Conservation (phyloP, 2,888 invertebrate genomes). For the Lepidonotus clava region DNA sequence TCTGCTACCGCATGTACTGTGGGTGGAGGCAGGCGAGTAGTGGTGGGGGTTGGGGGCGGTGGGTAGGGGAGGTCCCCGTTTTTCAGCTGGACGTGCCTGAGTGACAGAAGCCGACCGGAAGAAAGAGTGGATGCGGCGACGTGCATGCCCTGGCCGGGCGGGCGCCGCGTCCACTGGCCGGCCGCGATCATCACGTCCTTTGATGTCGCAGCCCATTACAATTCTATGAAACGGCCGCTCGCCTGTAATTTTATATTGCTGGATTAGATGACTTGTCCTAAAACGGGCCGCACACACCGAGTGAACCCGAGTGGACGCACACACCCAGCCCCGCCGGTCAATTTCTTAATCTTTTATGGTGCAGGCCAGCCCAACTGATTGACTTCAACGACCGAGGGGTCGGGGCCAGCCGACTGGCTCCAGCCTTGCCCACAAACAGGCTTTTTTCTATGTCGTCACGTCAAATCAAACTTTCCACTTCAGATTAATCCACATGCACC, state of each 20-base stretch:
- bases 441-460: background rate
- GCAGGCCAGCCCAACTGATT: conserved; percentile 31
- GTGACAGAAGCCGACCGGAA: background rate
- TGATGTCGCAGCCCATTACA: conserved; percentile 38
- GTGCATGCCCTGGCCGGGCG: conserved; percentile 15
- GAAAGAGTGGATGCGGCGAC: background rate
- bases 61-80: background rate
- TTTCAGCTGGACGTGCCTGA: conserved; percentile 16
- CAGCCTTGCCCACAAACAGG: background rate
- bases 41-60: background rate
- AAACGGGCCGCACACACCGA: conserved; percentile 15
- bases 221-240: conserved; percentile 38
- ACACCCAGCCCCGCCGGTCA: conserved; percentile 3
- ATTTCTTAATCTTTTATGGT: conserved; percentile 50
- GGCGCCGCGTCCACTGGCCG: background rate
- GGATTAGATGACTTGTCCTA: conserved; percentile 51
- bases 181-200: background rate
- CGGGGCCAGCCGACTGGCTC: background rate
- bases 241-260: conserved; percentile 46
- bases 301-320: conserved; percentile 22
- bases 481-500: conserved; percentile 1
- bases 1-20: too few species aligned
- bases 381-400: conserved; percentile 24
- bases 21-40: too few species aligned
- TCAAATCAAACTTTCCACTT: background rate